These are phyloP conservation scores for Brachionus rotundiformis DNA, from an alignment of 1,140 invertebrate genomes.

Conservation along the genomic window DNA sequence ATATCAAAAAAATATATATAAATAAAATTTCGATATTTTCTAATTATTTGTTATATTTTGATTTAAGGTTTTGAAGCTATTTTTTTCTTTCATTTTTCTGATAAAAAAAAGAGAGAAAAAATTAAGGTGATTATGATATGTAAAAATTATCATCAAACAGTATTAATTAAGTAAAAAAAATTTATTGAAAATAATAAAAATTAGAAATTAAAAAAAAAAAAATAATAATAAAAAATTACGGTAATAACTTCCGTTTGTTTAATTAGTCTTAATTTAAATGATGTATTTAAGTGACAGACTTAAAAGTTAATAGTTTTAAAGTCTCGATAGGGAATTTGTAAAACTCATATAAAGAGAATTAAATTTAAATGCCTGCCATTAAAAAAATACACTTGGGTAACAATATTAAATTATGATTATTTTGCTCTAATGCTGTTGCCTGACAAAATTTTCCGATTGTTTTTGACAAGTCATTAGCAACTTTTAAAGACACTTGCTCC, in stretches of 20 bases:
- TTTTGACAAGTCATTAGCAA: conserved; percentile 11
- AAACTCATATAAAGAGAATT: no score
- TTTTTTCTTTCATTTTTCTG: conserved; percentile 15
- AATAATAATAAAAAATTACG: not conserved
- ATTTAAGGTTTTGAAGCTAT: not conserved
- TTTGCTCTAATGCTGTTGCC: conserved; percentile 9
- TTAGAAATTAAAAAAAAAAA: not conserved
- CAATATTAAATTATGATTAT: conserved; percentile 13
- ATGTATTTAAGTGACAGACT: not conserved
- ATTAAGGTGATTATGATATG: not conserved
- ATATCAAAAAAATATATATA: not conserved
- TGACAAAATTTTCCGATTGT: conserved; percentile 5
- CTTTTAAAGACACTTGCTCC: not conserved
- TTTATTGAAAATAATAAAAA: no score
- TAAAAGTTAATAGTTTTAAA: not conserved
- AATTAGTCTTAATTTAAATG: not conserved
- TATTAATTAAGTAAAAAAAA: not conserved
- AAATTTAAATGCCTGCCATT: not conserved
- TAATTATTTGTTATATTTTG: not conserved
- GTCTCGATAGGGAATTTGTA: not conserved
- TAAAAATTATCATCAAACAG: not conserved
- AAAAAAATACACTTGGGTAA: conserved; percentile 1
- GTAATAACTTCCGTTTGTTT: not conserved
- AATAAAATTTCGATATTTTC: not conserved
- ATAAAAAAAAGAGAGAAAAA: not conserved